phyloP scores from a whole-genome alignment of 2,888 invertebrate genomes.

The Balanococcus diminutus region DNA sequence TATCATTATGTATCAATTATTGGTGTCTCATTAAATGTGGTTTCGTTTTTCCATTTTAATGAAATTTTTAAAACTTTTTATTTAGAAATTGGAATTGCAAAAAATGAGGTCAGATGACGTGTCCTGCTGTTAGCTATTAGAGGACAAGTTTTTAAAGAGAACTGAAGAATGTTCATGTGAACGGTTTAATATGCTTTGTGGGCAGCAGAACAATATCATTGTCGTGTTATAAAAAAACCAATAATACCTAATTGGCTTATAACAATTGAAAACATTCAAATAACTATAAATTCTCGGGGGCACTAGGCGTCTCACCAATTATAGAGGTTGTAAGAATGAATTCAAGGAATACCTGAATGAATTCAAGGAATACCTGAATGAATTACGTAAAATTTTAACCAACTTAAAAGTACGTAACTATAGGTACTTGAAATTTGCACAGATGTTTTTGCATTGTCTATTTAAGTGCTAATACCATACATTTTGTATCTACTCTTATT shows the following conservation, averaged over 20 bases:
- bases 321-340: not conserved
- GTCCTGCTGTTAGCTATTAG: not conserved
- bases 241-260: not conserved
- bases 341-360: not conserved
- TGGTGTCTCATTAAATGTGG: not conserved
- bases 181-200: not conserved
- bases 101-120: not conserved
- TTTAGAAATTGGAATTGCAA: not conserved
- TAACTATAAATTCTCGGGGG: not conserved
- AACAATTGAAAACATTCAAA: not conserved
- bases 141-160: slow-evolving; percentile 14
- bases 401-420: not conserved
- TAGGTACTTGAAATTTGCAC: not conserved
- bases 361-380: not conserved
- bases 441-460: not conserved
- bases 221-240: slow-evolving; percentile 4
- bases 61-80: not conserved
- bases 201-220: slow-evolving; percentile 6
- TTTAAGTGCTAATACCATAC: too few species aligned
- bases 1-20: too few species aligned
- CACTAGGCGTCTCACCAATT: not conserved
- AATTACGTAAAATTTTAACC: not conserved
- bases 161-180: slow-evolving; percentile 15
- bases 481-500: not conserved
- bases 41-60: not conserved